Percentiles rank a stretch among this genome's conserved stretches.
Conservation (phyloP, 1,140 invertebrate genomes). For the Macrobrachium rosenbergii region DNA sequence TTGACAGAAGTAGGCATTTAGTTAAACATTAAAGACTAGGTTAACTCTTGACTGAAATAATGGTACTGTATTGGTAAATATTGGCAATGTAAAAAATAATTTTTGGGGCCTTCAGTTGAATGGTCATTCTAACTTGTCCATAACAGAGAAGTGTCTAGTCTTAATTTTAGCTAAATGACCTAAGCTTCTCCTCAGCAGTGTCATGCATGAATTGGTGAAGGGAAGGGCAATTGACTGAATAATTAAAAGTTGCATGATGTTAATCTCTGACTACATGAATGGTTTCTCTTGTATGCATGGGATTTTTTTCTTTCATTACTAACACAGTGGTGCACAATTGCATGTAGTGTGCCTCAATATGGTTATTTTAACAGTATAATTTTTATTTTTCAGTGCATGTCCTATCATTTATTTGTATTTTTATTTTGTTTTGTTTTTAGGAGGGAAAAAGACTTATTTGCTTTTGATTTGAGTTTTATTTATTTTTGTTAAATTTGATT, state of each 20-base stretch:
- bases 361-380: background rate
- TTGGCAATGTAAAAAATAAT: no score
- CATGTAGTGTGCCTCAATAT: background rate
- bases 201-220: conserved; percentile 47
- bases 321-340: background rate
- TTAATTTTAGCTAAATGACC: no score
- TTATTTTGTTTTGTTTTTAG: conserved; percentile 23
- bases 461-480: conserved; percentile 1
- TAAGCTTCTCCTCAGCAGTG: conserved; percentile 18
- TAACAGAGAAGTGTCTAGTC: no score
- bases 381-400: background rate
- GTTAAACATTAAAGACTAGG: no score
- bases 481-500: background rate
- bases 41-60: no score
- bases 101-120: no score
- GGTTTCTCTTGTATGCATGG: background rate
- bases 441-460: conserved; percentile 32
- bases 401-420: conserved; percentile 7
- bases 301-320: conserved; percentile 13
- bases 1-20: no score
- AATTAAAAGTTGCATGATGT: conserved; percentile 39
- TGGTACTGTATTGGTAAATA: no score
- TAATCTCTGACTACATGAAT: background rate
- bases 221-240: conserved; percentile 38
- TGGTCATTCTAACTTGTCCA: no score